Evolutionary conservation across 2,113 vertebrate species (phyloP).

Genomic region (Urocynchramus pylzowi): DNA sequence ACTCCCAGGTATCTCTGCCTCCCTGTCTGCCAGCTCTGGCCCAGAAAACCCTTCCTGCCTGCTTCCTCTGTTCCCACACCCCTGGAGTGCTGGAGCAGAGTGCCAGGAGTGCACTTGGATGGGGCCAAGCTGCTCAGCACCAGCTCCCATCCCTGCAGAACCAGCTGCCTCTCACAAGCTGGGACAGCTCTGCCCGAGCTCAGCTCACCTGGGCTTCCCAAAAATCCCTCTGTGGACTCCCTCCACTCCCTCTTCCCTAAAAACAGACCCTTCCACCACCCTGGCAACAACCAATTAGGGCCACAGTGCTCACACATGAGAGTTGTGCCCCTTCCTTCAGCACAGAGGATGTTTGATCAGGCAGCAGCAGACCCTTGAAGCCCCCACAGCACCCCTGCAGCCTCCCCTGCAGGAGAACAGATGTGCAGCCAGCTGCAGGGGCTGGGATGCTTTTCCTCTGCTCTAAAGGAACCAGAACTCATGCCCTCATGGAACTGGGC

Average conservation of each 20-base stretch:
- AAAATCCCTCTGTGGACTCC: neutral
- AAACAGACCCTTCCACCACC: neutral
- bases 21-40: neutral
- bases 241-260: neutral
- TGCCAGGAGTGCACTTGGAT: neutral
- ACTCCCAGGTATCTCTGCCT: neutral
- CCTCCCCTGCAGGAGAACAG: neutral
- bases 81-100: fast-evolving
- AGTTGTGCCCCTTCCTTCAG: neutral
- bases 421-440: neutral
- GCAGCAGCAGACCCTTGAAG: neutral
- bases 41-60: neutral
- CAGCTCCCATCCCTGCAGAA: neutral
- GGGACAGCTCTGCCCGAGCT: fast-evolving
- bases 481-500: neutral
- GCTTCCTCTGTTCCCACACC: neutral
- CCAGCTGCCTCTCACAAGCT: neutral
- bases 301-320: neutral
- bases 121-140: neutral
- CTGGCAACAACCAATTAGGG: neutral
- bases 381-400: neutral
- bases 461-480: neutral
- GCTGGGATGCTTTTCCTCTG: neutral
- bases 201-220: neutral
- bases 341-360: neutral